These are phyloP conservation scores for Drosophila anomelani DNA, from an alignment of 2,888 invertebrate species.

Conservation along the genomic window DNA sequence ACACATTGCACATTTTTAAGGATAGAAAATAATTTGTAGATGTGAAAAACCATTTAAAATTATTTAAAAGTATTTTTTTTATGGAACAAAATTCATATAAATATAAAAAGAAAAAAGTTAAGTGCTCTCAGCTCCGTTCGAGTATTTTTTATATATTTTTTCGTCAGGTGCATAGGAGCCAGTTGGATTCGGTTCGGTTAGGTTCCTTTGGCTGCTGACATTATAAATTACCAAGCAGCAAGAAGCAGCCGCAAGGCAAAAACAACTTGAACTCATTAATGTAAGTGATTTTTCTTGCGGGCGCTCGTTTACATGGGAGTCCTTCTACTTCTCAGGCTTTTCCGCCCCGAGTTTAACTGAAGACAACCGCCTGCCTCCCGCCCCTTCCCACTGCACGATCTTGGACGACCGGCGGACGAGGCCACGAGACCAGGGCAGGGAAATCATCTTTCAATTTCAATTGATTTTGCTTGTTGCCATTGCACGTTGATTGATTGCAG, in stretches of 20 bases:
- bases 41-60: neutral
- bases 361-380: neutral
- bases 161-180: slow-evolving; percentile 18
- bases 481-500: slow-evolving; percentile 77
- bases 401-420: slow-evolving; percentile 1
- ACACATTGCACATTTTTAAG: neutral
- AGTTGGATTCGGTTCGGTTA: slow-evolving; percentile 17
- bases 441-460: slow-evolving; percentile 81
- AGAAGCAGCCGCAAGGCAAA: slow-evolving; percentile 63
- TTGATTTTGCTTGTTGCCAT: slow-evolving; percentile 77
- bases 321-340: slow-evolving; percentile 4
- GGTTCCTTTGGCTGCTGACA: slow-evolving; percentile 73
- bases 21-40: neutral
- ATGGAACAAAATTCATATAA: neutral
- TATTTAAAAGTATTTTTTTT: neutral
- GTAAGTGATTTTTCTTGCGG: slow-evolving; percentile 80
- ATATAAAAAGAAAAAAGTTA: too few species aligned
- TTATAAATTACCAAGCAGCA: slow-evolving; percentile 74
- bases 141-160: neutral
- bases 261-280: slow-evolving; percentile 79
- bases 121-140: neutral
- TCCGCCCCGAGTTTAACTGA: neutral
- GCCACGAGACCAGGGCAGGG: slow-evolving; percentile 23
- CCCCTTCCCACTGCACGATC: neutral
- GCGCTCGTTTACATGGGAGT: slow-evolving; percentile 46